Evolutionary conservation across 2,113 vertebrate genomes (phyloP), one percentile per base, ranked within the genome.

Genomic region (Oreochromis tanganicae): DNA sequence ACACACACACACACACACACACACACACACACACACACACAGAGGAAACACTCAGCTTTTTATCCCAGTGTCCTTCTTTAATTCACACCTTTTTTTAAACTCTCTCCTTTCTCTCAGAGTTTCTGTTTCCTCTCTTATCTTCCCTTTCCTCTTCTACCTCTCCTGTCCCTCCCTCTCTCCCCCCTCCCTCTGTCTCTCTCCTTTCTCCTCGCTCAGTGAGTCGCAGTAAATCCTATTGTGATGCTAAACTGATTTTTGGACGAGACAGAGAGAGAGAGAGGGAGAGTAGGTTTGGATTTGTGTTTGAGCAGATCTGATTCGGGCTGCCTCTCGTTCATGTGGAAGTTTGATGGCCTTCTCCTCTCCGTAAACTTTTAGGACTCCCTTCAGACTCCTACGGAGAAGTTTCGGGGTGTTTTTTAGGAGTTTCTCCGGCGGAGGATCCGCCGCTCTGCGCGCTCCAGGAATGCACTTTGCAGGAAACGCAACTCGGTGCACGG

Each of bases 201-300:
- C 91, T 96, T 95, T 98, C 97, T 97, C 96, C 93, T 88, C 93
- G 96, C 96, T 95, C 97, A 96, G 89, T 96, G 96, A 96, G 95
- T 97, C 97, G 97, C 95, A 95, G 96, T 95, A 96, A 96, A 97
- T 96, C 95, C 97, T 94, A 97, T 98, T 98, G 97, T 98, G 96
- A 98, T 98, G 98, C 96, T 98, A 97, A 98, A 98, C 95, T 86
- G 92, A 95, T 92, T 84, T 96, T 92, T 73, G 94, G 92, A 94
- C 93, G 95, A 95, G 96, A 96, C 96, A 68, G 9, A 63, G 10
- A 96, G 95, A 29, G 92, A 94, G 93, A 96, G 95, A 95, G 88
- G 93, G 95, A 41, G 68, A 27, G 27, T 61, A 95, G 55, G 24
- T 87, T 87, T 92, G 57, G 84, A 34, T 91, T 93, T 91, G 21